Conservation (phyloP, 1,140 invertebrate genomes). For the Drosophila mauritiana region DNA sequence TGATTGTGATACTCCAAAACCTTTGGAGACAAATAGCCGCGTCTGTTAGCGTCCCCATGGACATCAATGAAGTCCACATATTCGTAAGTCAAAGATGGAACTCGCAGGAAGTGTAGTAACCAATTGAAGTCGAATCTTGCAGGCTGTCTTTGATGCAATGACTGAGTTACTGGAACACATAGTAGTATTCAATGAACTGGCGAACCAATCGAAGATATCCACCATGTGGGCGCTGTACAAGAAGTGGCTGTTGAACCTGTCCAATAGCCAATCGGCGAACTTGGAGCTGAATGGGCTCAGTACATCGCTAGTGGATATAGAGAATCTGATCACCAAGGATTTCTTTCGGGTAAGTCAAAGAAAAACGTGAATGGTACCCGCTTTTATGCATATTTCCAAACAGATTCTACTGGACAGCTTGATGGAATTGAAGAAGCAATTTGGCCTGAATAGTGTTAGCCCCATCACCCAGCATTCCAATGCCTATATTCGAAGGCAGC, state of each 20-base stretch:
- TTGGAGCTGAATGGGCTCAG: constrained; percentile 61
- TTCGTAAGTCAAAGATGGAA: constrained; percentile 39
- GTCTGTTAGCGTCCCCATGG: constrained; percentile 18
- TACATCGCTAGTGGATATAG: constrained; percentile 64
- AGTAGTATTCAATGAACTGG: constrained; percentile 69
- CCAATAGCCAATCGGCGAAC: constrained; percentile 32
- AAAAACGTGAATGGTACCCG: neutral
- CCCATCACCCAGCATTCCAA: constrained; percentile 90
- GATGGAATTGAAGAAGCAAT: constrained; percentile 87
- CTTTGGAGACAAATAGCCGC: constrained; percentile 68
- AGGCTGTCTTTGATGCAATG: constrained; percentile 69
- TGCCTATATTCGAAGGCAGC: constrained; percentile 87
- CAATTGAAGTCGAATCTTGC: neutral
- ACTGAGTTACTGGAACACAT: constrained; percentile 57
- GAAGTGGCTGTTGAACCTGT: constrained; percentile 62
- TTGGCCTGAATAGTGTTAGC: constrained; percentile 87
- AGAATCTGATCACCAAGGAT: constrained; percentile 87
- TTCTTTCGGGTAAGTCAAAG: constrained; percentile 87
- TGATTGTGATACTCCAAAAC: constrained; percentile 62
- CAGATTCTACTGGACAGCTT: constrained; percentile 87
- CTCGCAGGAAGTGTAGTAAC: neutral
- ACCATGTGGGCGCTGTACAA: constrained; percentile 69
- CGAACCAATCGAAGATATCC: constrained; percentile 44
- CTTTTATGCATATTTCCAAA: neutral
- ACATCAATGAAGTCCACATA: constrained; percentile 47